A percentile compares a stretch with the other conserved stretches of the same genome.
Evolutionary conservation across 2,888 invertebrate genomes (phyloP).

Genomic region (Scelioninae gen. 2): DNA sequence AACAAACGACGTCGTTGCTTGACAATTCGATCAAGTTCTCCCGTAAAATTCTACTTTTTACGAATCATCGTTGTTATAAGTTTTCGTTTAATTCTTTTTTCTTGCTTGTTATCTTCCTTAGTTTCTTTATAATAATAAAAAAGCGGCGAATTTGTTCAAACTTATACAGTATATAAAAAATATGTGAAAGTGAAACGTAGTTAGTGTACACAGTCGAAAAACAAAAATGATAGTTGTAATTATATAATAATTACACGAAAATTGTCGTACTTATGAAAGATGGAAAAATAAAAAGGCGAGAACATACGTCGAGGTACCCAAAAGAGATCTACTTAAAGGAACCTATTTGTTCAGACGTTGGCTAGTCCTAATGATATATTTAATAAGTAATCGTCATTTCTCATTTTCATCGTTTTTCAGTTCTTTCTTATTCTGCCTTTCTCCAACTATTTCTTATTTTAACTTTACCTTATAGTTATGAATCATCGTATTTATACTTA

Average conservation of each 20-base stretch:
- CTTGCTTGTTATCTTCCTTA: not conserved
- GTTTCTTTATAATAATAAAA: too few relatives aligned
- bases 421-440: conserved; percentile 12
- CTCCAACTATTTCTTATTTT: conserved; percentile 40
- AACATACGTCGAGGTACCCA: conserved; percentile 51
- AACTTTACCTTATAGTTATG: conserved; percentile 60
- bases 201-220: too few relatives aligned
- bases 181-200: too few relatives aligned
- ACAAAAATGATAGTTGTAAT: too few relatives aligned
- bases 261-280: conserved; percentile 39
- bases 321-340: conserved; percentile 59
- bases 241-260: conserved; percentile 57
- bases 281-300: conserved; percentile 36
- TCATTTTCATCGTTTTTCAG: conserved; percentile 46
- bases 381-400: conserved; percentile 69
- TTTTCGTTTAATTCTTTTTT: conserved; percentile 14
- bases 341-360: conserved; percentile 66
- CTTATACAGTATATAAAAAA: not conserved
- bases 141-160: not conserved
- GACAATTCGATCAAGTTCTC: conserved; percentile 46
- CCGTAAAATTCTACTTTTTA: conserved; percentile 15
- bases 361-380: conserved; percentile 73
- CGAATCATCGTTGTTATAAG: conserved; percentile 20
- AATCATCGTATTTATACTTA: conserved; percentile 59
- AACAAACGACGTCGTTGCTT: conserved; percentile 41